Base-by-base conservation (phyloP, 2,113 vertebrate genomes). In the Sander vitreus region DNA sequence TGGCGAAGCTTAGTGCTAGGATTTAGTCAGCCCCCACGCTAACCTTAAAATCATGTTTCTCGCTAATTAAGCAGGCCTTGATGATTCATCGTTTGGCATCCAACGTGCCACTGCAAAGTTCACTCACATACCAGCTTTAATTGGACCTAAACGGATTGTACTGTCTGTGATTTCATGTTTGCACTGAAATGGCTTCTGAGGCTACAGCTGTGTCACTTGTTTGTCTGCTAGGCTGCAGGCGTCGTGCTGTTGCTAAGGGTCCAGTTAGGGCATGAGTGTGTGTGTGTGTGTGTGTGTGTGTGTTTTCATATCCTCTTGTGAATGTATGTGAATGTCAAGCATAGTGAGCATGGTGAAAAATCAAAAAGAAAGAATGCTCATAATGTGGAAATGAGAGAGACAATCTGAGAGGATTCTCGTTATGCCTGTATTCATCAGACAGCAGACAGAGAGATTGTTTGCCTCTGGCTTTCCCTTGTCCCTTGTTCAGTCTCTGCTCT, bases 251-350 rank as follows among this genome's bases (percentile, higher is more conserved):
- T 91, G 84, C 91, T 76, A 89, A 86, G 88, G 84, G 84, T 90
- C 85, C 84, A 67, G 83, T 74, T 53, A 68, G 78, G 71, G 71
- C 64, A 45, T 23, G 23, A 6, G 36, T 33, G 19, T 64, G 58
- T 74, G 15, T 53, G 25, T 74, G 36, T 33, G 19, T 64, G 58
- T 74, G 15, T 53, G 25, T 74, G 15, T 53, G 25, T 55, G 21
- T 75, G 43, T 39, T 74, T 33, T 66, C n/a, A 77, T 68, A 39
- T 68, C 30, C 65, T 59, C 14, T 10, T 78, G 50, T 80, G 88
- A 91, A 89, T 73, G 63, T 66, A 85, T 81, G 88, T 85, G 84
- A 93, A 94, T 93, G 91, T 92, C 91, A 92, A 84, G 80, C 80
- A 69, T 19, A 63, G 74, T 39, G 71, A 87, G 83, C 74, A 58